A percentile compares a stretch with the other conserved stretches of the same genome.
Conservation (phyloP, 2,797 vertebrate genomes). For the Melanotaenia nigrans region DNA sequence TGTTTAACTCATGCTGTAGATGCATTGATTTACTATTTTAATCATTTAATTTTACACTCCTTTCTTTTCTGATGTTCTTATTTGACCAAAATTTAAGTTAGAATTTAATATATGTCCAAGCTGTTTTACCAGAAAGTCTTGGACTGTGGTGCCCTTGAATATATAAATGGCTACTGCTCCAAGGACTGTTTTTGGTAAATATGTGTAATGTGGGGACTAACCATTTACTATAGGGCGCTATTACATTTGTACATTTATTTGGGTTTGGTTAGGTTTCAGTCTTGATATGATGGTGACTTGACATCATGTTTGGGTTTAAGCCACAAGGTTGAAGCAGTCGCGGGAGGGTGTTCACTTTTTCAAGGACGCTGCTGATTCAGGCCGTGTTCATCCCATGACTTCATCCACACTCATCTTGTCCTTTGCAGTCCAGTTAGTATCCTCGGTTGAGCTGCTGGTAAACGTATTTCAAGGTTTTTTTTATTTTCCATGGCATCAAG, state of each 20-base stretch:
- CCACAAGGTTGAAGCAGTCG: constrained; percentile 19
- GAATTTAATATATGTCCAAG: not conserved
- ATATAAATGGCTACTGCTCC: not conserved
- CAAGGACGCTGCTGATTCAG: constrained; percentile 9
- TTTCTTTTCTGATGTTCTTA: not conserved
- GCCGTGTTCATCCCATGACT: not conserved
- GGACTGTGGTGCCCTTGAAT: not conserved
- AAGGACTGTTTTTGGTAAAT: constrained; percentile 15
- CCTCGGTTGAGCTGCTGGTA: not conserved
- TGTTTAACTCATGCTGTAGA: not conserved
- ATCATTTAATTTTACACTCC: not conserved
- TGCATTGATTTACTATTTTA: not conserved
- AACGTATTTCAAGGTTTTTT: not conserved
- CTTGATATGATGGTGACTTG: constrained; percentile 1
- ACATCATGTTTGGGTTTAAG: constrained; percentile 45
- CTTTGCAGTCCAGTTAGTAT: not conserved
- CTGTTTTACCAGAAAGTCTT: not conserved
- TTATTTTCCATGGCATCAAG: constrained; percentile 1
- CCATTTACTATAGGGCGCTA: constrained; percentile 13
- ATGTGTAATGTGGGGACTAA: not conserved
- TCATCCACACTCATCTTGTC: not conserved
- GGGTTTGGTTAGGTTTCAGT: constrained; percentile 25
- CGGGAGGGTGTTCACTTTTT: not conserved
- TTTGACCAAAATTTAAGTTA: not conserved
- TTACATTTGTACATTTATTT: constrained; percentile 18